Conservation (phyloP, 2,797 vertebrate species). For the Muscicapa comitata region DNA sequence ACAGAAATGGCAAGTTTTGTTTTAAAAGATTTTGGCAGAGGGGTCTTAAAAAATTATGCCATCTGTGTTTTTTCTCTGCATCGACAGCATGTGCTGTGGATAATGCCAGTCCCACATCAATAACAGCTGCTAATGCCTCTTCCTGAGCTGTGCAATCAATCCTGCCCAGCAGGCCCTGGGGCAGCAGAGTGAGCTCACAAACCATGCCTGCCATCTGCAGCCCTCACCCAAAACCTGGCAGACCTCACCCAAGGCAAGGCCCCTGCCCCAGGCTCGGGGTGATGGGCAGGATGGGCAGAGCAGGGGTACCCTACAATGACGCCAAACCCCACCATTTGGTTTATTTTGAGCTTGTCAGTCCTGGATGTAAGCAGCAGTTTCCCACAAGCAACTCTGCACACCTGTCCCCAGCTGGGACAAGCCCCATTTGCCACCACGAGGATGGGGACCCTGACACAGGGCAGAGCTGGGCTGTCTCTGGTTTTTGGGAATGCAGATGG, state of each 20-base stretch:
- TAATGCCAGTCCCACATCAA: slow-evolving; percentile 22
- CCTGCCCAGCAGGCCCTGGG: slow-evolving; percentile 7
- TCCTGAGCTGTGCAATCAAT: slow-evolving; percentile 19
- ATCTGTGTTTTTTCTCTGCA: not conserved
- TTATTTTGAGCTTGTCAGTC: not conserved
- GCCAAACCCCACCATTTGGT: not conserved
- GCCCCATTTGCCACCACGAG: fast-evolving
- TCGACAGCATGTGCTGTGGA: not conserved
- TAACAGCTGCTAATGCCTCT: slow-evolving; percentile 52
- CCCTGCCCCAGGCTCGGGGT: fast-evolving
- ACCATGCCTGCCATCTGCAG: slow-evolving; percentile 9
- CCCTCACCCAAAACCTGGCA: not conserved
- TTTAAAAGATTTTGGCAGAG: slow-evolving; percentile 20
- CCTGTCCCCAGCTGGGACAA: not conserved
- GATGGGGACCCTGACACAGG: not conserved
- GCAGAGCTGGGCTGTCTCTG: not conserved
- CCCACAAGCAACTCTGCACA: not conserved
- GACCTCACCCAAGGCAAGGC: not conserved
- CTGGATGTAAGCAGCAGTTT: not conserved
- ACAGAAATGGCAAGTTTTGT: slow-evolving; percentile 1
- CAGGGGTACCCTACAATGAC: not conserved
- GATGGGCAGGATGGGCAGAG: fast-evolving
- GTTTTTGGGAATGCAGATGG: not conserved
- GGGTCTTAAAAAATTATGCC: not conserved
- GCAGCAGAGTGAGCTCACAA: slow-evolving; percentile 13